These are phyloP conservation scores for Branchipolynoe longqiensis DNA, from an alignment of 2,888 invertebrate species.

Conservation along the genomic window DNA sequence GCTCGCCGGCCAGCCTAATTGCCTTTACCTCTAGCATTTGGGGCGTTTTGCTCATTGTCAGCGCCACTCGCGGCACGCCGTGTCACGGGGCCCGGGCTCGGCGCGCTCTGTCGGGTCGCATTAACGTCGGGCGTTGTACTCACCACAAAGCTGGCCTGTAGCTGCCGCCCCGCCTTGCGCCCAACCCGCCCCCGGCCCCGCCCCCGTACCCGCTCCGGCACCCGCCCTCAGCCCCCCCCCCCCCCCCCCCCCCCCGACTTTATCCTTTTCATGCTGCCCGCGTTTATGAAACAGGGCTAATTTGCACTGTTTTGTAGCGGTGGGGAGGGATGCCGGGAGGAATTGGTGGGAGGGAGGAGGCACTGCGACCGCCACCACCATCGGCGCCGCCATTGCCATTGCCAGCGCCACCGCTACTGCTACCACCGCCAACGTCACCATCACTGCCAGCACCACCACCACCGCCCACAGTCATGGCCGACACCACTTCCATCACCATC, in stretches of 20 bases:
- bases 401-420: no score
- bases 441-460: no score
- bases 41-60: slow-evolving; percentile 52
- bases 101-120: slow-evolving; percentile 20
- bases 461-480: no score
- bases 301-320: slow-evolving; percentile 17
- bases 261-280: slow-evolving; percentile 38
- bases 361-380: no score
- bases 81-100: slow-evolving; percentile 12
- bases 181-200: neutral
- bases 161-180: neutral
- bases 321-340: neutral
- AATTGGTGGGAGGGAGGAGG: no score
- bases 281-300: slow-evolving; percentile 40
- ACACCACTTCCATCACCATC: no score
- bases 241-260: neutral
- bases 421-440: no score
- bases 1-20: slow-evolving; percentile 22
- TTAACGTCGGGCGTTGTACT: slow-evolving; percentile 22
- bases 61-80: slow-evolving; percentile 37
- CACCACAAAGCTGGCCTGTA: slow-evolving; percentile 26
- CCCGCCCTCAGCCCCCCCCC: neutral
- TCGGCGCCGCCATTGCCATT: no score
- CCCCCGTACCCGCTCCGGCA: neutral
- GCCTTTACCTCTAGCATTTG: slow-evolving; percentile 54